phyloP scores from a whole-genome alignment of 1,140 invertebrate genomes.

The Cephus cinctus region DNA sequence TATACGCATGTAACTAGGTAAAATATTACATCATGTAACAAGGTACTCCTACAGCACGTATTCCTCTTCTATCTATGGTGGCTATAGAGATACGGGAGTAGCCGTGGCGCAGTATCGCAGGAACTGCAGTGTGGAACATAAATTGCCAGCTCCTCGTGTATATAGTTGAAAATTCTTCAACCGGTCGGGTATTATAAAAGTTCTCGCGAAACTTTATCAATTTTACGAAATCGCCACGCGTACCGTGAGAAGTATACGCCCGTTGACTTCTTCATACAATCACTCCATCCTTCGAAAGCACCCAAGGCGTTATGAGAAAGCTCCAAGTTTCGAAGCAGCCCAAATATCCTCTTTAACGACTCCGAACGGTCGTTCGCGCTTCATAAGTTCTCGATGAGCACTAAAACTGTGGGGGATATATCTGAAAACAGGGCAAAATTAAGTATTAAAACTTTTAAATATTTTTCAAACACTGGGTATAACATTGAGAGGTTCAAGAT shows the following conservation, averaged over 20 bases:
- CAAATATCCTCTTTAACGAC: too few species aligned
- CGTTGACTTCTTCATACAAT: constrained; percentile 31
- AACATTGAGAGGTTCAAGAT: too few species aligned
- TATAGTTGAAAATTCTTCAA: constrained; percentile 49
- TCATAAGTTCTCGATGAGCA: too few species aligned
- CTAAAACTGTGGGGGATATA: too few species aligned
- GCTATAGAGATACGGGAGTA: too few species aligned
- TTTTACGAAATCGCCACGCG: constrained; percentile 53
- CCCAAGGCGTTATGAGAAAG: constrained; percentile 24
- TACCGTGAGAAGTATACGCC: constrained; percentile 29
- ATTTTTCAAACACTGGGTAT: too few species aligned
- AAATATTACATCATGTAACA: not conserved
- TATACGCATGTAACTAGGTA: not conserved
- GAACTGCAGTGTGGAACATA: constrained; percentile 33
- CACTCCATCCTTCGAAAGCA: constrained; percentile 22
- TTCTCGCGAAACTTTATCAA: constrained; percentile 54
- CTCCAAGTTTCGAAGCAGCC: too few species aligned
- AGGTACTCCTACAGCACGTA: not conserved
- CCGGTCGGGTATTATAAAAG: constrained; percentile 49
- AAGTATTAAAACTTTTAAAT: too few species aligned
- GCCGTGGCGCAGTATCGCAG: not conserved
- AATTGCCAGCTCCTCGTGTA: constrained; percentile 49
- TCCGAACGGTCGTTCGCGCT: too few species aligned
- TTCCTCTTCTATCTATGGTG: too few species aligned
- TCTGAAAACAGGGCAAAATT: too few species aligned